These are phyloP conservation scores for Heteromurus nitidus DNA, from an alignment of 2,888 invertebrate species.

Conservation along the genomic window DNA sequence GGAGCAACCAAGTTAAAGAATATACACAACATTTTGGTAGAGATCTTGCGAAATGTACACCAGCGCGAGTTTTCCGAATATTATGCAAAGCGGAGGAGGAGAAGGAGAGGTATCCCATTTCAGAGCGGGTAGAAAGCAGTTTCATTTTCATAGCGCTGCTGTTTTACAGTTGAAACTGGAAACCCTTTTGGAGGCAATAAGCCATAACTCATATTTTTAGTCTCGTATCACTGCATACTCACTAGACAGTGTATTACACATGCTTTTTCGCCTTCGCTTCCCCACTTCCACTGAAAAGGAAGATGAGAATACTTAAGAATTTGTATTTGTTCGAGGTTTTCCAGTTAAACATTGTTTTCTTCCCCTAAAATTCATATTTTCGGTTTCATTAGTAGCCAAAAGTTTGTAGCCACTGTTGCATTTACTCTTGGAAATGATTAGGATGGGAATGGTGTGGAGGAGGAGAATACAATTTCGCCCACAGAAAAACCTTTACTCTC, in stretches of 20 bases:
- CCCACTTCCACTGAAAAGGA: too few relatives aligned
- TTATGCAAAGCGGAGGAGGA: too few relatives aligned
- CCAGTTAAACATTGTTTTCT: constrained; percentile 18
- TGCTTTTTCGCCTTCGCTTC: too few relatives aligned
- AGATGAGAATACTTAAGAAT: too few relatives aligned
- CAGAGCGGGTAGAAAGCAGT: constrained; percentile 1
- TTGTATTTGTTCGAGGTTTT: too few relatives aligned
- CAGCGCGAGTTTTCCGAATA: background rate
- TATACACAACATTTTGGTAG: background rate
- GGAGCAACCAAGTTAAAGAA: background rate
- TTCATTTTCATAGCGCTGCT: background rate
- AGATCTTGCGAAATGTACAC: background rate
- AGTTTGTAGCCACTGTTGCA: background rate
- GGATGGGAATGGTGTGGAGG: too few relatives aligned
- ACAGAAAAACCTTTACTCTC: too few relatives aligned
- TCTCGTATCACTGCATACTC: background rate
- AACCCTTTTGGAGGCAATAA: constrained; percentile 54
- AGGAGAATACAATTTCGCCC: too few relatives aligned
- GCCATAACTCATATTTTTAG: constrained; percentile 55
- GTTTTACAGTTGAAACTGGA: background rate
- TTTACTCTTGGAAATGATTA: constrained; percentile 11
- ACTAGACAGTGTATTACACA: too few relatives aligned
- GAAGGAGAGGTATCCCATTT: too few relatives aligned
- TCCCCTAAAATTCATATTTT: constrained; percentile 29
- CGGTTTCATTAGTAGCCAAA: constrained; percentile 36